phyloP scores from a whole-genome alignment of 2,888 invertebrate genomes.

The Protophormia terraenovae region DNA sequence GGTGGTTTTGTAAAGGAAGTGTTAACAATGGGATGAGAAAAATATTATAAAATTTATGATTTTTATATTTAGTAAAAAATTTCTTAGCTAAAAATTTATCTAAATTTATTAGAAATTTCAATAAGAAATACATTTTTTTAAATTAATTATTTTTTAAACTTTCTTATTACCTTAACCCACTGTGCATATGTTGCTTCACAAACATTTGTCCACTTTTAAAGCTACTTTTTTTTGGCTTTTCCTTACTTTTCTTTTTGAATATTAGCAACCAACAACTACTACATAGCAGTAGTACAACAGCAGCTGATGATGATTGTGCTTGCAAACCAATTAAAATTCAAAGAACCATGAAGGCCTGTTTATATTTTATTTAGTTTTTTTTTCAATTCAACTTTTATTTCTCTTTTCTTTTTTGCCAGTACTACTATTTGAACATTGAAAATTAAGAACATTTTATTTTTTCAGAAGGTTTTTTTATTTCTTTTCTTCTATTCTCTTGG shows the following conservation, averaged over 20 bases:
- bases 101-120: no score
- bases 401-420: constrained; percentile 9
- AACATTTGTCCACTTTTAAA: constrained; percentile 49
- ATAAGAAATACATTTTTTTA: background rate
- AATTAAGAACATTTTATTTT: constrained; percentile 53
- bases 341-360: constrained; percentile 67
- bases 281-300: background rate
- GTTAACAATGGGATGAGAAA: background rate
- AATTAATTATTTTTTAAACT: no score
- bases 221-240: constrained; percentile 6
- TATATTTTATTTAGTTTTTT: constrained; percentile 27
- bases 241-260: constrained; percentile 9
- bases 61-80: no score
- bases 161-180: background rate
- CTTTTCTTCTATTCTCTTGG: constrained; percentile 7
- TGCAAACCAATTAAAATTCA: constrained; percentile 67
- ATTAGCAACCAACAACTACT: constrained; percentile 13
- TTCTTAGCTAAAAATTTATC: no score
- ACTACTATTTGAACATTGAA: constrained; percentile 43
- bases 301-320: constrained; percentile 56
- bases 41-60: no score
- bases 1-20: background rate
- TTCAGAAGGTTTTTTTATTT: constrained; percentile 7
- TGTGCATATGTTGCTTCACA: constrained; percentile 30
- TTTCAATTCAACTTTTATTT: constrained; percentile 29